Conservation (phyloP, 1,140 invertebrate genomes). For the Hypsibius dujardini region DNA sequence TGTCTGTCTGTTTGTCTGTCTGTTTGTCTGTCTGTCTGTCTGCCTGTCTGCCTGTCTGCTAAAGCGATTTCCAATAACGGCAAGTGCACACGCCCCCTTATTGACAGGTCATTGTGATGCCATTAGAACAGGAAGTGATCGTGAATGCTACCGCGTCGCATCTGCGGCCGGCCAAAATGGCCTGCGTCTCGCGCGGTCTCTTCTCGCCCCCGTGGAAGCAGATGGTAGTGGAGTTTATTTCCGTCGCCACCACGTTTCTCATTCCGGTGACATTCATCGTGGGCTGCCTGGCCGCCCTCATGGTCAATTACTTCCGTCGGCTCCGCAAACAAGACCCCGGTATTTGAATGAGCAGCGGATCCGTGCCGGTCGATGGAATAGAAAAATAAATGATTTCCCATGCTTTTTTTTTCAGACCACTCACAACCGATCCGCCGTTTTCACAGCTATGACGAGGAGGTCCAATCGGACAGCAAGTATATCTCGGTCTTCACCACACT, state of each 20-base stretch:
- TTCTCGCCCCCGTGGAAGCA: constrained; percentile 13
- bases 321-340: neutral
- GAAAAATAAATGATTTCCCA: neutral
- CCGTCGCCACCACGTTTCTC: neutral
- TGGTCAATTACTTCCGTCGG: constrained; percentile 2
- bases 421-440: neutral
- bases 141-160: neutral
- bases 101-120: neutral
- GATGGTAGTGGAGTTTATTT: neutral
- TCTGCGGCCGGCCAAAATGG: neutral
- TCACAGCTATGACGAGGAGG: constrained; percentile 12
- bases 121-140: neutral
- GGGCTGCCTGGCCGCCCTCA: neutral
- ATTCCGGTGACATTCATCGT: constrained; percentile 9
- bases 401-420: neutral
- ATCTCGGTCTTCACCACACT: neutral
- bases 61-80: too few relatives aligned
- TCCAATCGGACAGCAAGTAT: neutral
- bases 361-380: too few relatives aligned
- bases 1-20: too few relatives aligned
- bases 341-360: too few relatives aligned
- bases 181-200: neutral
- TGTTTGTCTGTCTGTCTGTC: too few relatives aligned
- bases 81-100: neutral
- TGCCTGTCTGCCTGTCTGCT: too few relatives aligned